A percentile compares a stretch with the other conserved stretches of the same genome.
Conservation (phyloP, 2,113 vertebrate genomes). For the Conger conger region DNA sequence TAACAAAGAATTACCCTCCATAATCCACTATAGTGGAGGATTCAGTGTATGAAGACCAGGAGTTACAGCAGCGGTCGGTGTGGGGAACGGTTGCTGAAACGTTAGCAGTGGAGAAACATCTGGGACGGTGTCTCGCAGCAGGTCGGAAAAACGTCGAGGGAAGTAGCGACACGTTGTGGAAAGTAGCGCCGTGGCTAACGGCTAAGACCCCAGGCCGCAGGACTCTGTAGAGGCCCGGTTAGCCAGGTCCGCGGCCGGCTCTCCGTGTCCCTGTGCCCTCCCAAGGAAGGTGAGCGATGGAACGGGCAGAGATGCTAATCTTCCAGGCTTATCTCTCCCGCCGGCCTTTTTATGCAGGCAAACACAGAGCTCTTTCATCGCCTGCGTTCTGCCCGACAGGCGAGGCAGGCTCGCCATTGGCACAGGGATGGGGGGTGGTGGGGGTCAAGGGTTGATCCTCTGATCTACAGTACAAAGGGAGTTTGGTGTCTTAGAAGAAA, state of each 20-base stretch:
- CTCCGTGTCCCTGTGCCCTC: neutral
- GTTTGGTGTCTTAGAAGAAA: neutral
- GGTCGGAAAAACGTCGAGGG: too few relatives aligned
- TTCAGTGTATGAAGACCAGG: neutral
- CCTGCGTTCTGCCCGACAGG: conserved; percentile 3
- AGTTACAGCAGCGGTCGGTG: neutral
- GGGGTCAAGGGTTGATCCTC: neutral
- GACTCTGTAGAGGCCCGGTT: conserved; percentile 7
- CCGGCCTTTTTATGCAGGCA: conserved; percentile 12
- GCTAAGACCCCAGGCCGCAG: neutral
- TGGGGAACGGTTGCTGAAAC: neutral
- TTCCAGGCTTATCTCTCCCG: conserved; percentile 37
- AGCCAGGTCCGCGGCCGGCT: neutral
- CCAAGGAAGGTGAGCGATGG: conserved; percentile 35
- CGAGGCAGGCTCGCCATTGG: neutral
- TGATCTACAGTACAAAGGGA: neutral
- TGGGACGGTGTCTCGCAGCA: too few relatives aligned
- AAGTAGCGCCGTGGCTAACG: neutral
- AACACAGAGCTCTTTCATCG: conserved; percentile 11
- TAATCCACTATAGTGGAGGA: neutral
- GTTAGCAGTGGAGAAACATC: neutral
- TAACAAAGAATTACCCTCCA: neutral
- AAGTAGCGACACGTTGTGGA: too few relatives aligned
- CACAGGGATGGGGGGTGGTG: neutral
- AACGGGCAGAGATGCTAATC: conserved; percentile 39